Evolutionary conservation across 2,113 vertebrate genomes (phyloP).

Genomic region (Leuciscus idus): DNA sequence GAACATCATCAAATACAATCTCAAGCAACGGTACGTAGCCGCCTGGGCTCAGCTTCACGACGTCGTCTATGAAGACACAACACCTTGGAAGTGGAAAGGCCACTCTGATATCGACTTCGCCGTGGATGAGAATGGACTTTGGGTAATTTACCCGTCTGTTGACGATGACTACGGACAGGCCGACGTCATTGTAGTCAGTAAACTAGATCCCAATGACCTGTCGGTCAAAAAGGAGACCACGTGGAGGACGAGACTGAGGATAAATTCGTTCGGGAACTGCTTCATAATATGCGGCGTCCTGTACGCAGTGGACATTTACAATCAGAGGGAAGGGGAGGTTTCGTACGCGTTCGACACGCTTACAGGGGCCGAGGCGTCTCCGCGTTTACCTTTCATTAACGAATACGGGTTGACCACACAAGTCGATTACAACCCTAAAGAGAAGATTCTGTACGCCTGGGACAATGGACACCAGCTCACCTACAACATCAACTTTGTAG

Average conservation of each 20-base stretch:
- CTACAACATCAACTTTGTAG: slow-evolving; percentile 85
- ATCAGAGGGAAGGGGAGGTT: slow-evolving; percentile 86
- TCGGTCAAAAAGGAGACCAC: slow-evolving; percentile 88
- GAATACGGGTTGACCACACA: slow-evolving; percentile 89
- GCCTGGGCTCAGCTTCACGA: slow-evolving; percentile 90
- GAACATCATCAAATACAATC: slow-evolving; percentile 96
- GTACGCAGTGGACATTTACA: slow-evolving; percentile 90
- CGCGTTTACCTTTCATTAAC: slow-evolving; percentile 87
- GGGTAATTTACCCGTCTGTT: slow-evolving; percentile 91
- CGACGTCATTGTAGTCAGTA: slow-evolving; percentile 90
- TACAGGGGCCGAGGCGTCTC: slow-evolving; percentile 85
- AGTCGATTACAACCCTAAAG: slow-evolving; percentile 96
- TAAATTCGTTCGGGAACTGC: slow-evolving; percentile 91
- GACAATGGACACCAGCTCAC: slow-evolving; percentile 96
- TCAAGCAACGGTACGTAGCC: slow-evolving; percentile 88
- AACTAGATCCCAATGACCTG: slow-evolving; percentile 88
- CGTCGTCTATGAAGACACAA: slow-evolving; percentile 89
- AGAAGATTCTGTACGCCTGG: slow-evolving; percentile 93
- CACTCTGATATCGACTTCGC: slow-evolving; percentile 97
- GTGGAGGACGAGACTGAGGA: slow-evolving; percentile 88
- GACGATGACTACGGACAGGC: slow-evolving; percentile 86
- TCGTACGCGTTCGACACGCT: slow-evolving; percentile 94
- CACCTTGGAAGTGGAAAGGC: slow-evolving; percentile 95
- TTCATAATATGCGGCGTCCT: slow-evolving; percentile 94
- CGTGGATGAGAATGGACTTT: slow-evolving; percentile 92